Evolutionary conservation across 2,113 vertebrate genomes (phyloP).

Genomic region (Nanorana parkeri): DNA sequence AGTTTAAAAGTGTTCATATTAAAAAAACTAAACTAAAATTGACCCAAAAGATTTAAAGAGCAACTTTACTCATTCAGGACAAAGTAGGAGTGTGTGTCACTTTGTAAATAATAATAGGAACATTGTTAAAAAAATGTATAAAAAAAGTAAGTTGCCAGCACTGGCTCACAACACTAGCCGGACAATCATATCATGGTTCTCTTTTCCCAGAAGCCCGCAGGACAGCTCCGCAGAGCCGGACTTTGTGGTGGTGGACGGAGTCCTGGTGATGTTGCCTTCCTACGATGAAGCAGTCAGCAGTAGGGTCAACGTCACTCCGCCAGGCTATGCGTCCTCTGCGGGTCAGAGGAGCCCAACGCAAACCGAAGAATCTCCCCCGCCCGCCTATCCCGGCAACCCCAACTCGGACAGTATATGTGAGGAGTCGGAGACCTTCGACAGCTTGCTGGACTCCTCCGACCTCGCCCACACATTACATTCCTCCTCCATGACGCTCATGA

Average conservation of each 20-base stretch:
- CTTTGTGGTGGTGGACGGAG: constrained; percentile 85
- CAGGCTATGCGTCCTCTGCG: constrained; percentile 66
- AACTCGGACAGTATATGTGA: constrained; percentile 66
- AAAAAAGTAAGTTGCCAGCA: no score
- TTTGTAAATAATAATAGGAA: no score
- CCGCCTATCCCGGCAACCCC: constrained; percentile 78
- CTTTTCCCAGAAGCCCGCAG: constrained; percentile 70
- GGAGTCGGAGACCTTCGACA: constrained; percentile 72
- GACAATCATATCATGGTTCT: background rate
- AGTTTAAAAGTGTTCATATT: no score
- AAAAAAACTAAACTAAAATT: no score
- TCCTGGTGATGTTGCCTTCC: constrained; percentile 85
- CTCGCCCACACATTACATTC: constrained; percentile 74
- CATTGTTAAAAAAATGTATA: no score
- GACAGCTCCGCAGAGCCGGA: constrained; percentile 74
- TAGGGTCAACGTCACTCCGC: constrained; percentile 67
- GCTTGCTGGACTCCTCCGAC: constrained; percentile 72
- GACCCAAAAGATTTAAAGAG: no score
- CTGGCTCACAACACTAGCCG: no score
- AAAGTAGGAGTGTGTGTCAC: no score
- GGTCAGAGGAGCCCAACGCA: constrained; percentile 70
- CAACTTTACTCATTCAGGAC: no score
- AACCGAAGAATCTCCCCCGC: constrained; percentile 80
- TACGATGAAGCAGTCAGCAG: constrained; percentile 86
- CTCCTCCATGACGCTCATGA: constrained; percentile 62